phyloP scores from a whole-genome alignment of 2,113 vertebrate species.

The Nicator chloris region DNA sequence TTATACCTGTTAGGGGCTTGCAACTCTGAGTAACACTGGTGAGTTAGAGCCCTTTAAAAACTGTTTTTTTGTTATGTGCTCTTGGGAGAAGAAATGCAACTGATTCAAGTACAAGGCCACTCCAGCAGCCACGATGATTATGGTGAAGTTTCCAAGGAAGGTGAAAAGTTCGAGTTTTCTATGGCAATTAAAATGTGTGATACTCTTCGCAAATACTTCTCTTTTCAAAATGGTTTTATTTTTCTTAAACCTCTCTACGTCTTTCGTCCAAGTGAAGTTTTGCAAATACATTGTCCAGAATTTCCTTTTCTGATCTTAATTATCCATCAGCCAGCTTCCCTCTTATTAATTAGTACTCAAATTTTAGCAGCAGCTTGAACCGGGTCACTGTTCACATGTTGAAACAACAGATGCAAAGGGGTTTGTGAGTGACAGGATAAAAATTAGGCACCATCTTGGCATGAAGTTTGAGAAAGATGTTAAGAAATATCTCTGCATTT shows the following conservation, averaged over 20 bases:
- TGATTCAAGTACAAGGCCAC: neutral
- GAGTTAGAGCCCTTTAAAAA: neutral
- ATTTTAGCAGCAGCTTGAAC: conserved; percentile 67
- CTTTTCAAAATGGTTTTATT: neutral
- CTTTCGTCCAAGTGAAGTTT: neutral
- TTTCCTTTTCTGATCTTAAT: conserved; percentile 44
- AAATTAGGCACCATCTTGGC: conserved; percentile 68
- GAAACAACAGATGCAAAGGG: conserved; percentile 66
- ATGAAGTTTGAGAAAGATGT: conserved; percentile 56
- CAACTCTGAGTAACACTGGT: neutral
- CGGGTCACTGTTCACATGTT: conserved; percentile 58
- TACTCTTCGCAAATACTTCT: neutral
- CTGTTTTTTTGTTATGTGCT: neutral
- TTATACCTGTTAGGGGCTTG: neutral
- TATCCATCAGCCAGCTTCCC: conserved; percentile 47
- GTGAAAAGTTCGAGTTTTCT: neutral
- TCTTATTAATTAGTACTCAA: conserved; percentile 67
- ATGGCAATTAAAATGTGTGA: neutral
- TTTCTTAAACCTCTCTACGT: neutral
- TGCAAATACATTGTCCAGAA: conserved; percentile 19
- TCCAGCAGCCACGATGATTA: neutral
- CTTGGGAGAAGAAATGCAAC: neutral
- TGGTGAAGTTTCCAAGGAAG: neutral
- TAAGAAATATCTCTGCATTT: conserved; percentile 60
- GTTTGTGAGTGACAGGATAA: conserved; percentile 67